Conservation (phyloP, 2,797 vertebrate species). For the Melanotaenia trifasciata region DNA sequence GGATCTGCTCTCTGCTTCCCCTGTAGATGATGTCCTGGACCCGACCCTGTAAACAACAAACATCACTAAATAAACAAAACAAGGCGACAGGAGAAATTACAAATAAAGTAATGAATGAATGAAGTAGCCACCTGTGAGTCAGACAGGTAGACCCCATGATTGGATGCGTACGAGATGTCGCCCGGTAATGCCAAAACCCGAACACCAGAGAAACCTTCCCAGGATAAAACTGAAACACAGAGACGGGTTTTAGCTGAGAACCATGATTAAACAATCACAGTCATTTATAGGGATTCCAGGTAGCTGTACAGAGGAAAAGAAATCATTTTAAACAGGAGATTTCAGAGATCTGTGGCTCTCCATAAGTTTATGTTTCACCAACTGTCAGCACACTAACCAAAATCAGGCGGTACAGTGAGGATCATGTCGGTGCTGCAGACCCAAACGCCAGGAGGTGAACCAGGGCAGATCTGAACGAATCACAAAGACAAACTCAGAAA, state of each 20-base stretch:
- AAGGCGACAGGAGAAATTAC: accelerated
- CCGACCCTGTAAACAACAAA: constrained; percentile 76
- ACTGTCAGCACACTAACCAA: constrained; percentile 75
- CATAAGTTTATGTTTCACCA: too few species aligned
- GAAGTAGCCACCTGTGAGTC: constrained; percentile 82
- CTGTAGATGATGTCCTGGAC: constrained; percentile 90
- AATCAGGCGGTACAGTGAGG: constrained; percentile 82
- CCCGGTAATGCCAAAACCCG: constrained; percentile 89
- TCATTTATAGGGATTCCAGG: background rate
- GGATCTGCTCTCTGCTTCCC: constrained; percentile 84
- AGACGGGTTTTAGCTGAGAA: background rate
- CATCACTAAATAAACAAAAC: background rate
- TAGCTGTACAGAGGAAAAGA: background rate
- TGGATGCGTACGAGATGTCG: constrained; percentile 84
- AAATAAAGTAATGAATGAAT: background rate
- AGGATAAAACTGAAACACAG: constrained; percentile 67
- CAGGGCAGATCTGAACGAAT: constrained; percentile 86
- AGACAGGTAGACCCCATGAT: constrained; percentile 90
- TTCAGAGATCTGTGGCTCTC: too few species aligned
- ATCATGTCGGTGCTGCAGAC: constrained; percentile 96
- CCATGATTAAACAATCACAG: background rate
- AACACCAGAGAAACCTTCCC: constrained; percentile 89
- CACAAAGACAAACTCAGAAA: background rate
- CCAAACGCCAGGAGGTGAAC: constrained; percentile 93
- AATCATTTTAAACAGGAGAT: background rate